These are phyloP conservation scores for Triops longicaudatus DNA, from an alignment of 1,140 invertebrate genomes.

Conservation along the genomic window DNA sequence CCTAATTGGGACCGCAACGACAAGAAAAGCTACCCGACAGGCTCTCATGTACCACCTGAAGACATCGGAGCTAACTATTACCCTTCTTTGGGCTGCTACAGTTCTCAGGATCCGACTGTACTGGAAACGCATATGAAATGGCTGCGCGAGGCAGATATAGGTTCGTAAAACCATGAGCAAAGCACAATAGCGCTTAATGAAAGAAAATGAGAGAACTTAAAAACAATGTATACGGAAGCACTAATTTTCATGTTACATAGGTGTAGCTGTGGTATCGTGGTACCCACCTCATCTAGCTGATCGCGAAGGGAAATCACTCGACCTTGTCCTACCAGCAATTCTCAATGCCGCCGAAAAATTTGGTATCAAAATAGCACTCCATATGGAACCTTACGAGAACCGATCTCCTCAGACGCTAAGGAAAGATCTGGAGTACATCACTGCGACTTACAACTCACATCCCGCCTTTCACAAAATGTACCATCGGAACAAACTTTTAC, in stretches of 20 bases:
- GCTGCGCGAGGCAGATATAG: conserved; percentile 38
- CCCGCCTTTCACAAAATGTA: conserved; percentile 41
- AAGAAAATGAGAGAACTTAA: no score
- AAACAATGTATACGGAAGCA: not conserved
- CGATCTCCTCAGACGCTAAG: conserved; percentile 37
- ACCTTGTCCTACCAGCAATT: conserved; percentile 37
- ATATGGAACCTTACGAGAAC: conserved; percentile 45
- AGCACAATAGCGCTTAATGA: no score
- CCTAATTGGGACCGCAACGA: conserved; percentile 41
- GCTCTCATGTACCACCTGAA: conserved; percentile 40
- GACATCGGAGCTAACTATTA: conserved; percentile 46
- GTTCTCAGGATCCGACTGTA: conserved; percentile 39
- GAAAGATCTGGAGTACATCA: conserved; percentile 40
- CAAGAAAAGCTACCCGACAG: conserved; percentile 35
- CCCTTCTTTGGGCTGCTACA: conserved; percentile 43
- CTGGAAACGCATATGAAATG: conserved; percentile 42
- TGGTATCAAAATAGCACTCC: conserved; percentile 42
- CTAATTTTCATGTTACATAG: conserved; percentile 32
- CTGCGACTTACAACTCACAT: conserved; percentile 42
- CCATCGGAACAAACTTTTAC: conserved; percentile 35
- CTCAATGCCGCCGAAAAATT: conserved; percentile 39
- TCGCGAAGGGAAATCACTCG: conserved; percentile 37
- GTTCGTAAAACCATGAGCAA: conserved; percentile 31
- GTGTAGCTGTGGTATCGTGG: conserved; percentile 42
- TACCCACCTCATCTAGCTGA: conserved; percentile 39